Base-by-base conservation (phyloP, 2,797 vertebrate species). In the Gymnocypris eckloni region DNA sequence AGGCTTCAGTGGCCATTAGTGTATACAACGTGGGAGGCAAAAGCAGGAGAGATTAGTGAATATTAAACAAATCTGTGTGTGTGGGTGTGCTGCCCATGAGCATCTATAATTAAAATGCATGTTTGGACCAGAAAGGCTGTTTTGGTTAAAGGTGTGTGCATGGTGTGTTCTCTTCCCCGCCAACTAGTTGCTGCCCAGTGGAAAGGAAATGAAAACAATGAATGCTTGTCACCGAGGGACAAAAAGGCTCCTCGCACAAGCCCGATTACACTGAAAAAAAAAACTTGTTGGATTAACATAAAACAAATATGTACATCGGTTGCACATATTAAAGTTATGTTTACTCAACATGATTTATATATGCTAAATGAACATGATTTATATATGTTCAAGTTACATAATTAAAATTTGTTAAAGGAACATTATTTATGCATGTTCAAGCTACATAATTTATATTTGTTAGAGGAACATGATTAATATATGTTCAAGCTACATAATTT, bases 1-100 rank as follows among this genome's bases (percentile, higher is more conserved):
- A 85, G 75, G 83, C 80, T 77, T 41, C 72, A 81, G 33, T 76
- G 67, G 78, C 77, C 73, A 82, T 72, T 72, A 45, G 52, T 66
- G 80, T 64, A 82, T 79, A 88, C 83, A 85, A 73, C 43, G 82
- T 59, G 82, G 67, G 70, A 69, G 78, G 78, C 73, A 54, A 77
- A 78, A n/a, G 72, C 84, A 81, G 59, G 84, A 81, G 79, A 86
- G 78, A 80, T 86, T 81, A 73, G 84, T 81, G 78, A 80, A 86
- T 85, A 66, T 80, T 85, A 85, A 79, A 79, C 83, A 85, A 71
- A 79, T 69, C 39, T 85, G 8, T 79, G 25, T 61, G 76, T 73
- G 84, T 72, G 28, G 28, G 84, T 85, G 77, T 75, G 41, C 28
- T 73, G 69, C 69, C 22, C 78, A 66, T 33, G 22, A 66, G 84